phyloP scores from a whole-genome alignment of 2,113 vertebrate species.

The Capricornis sumatraensis region DNA sequence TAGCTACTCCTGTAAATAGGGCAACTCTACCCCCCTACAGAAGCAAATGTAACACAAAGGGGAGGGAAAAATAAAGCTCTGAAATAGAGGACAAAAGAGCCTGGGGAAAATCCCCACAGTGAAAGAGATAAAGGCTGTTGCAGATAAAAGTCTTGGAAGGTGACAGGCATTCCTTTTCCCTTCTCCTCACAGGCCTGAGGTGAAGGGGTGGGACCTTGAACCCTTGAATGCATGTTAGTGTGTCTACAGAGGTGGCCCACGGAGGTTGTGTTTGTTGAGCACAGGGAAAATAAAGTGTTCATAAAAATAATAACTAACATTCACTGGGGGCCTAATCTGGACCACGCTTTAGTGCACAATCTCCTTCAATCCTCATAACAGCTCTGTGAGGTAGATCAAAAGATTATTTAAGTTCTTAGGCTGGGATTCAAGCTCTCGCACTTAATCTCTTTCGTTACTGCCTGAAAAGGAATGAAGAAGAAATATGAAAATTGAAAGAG shows the following conservation, averaged over 20 bases:
- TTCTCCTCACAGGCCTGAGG: neutral
- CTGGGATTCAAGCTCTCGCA: neutral
- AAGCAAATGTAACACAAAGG: conserved; percentile 60
- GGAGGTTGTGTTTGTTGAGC: neutral
- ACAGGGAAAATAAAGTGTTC: neutral
- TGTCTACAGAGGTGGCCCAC: fast-evolving
- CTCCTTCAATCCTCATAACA: neutral
- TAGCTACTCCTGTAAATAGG: conserved; percentile 66
- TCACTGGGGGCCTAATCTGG: neutral
- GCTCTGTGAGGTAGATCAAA: neutral
- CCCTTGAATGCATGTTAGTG: neutral
- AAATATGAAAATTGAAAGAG: neutral
- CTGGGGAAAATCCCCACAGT: conserved; percentile 57
- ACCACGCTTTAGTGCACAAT: neutral
- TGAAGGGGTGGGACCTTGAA: neutral
- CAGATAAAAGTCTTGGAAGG: conserved; percentile 50
- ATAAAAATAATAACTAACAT: neutral
- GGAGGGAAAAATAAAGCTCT: conserved; percentile 45
- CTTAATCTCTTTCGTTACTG: neutral
- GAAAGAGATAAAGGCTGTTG: conserved; percentile 56
- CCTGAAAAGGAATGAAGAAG: neutral
- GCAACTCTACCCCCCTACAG: conserved; percentile 56
- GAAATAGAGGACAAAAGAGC: conserved; percentile 60
- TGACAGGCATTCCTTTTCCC: neutral
- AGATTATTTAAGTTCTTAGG: neutral